Evolutionary conservation across 2,113 vertebrate genomes (phyloP).

Genomic region (Leptosomus discolor): DNA sequence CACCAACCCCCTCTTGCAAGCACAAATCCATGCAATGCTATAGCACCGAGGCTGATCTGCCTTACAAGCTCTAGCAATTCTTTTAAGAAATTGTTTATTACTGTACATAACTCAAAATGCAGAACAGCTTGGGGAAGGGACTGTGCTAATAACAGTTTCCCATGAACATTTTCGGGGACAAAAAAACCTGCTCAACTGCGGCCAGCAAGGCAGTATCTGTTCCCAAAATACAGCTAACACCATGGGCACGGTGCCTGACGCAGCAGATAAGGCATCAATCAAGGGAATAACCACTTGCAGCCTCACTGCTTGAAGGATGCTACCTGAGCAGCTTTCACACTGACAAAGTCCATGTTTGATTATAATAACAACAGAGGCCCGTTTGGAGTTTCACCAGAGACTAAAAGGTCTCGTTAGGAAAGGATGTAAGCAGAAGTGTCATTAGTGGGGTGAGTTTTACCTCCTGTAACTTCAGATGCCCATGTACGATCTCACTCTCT

Average conservation of each 20-base stretch:
- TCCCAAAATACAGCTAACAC: background rate
- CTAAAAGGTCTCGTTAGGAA: background rate
- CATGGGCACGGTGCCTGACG: background rate
- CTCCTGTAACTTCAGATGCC: background rate
- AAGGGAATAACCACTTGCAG: background rate
- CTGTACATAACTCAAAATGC: background rate
- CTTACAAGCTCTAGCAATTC: background rate
- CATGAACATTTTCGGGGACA: background rate
- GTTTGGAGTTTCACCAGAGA: background rate
- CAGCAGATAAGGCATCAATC: background rate
- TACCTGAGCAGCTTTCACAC: background rate
- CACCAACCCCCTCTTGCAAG: background rate
- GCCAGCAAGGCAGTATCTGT: background rate
- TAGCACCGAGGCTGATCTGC: background rate
- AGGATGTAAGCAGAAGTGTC: background rate
- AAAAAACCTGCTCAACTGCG: background rate
- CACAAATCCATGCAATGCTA: background rate
- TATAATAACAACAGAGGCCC: background rate
- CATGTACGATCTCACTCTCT: accelerated
- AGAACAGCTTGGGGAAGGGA: background rate
- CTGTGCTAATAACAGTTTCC: background rate
- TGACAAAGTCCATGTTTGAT: background rate
- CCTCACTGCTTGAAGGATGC: background rate
- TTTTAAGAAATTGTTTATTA: background rate
- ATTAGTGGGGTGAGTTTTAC: background rate